A percentile compares a stretch with the other conserved stretches of the same genome.
Conservation (phyloP, 1,140 invertebrate genomes). For the Euwallacea fornicatus region DNA sequence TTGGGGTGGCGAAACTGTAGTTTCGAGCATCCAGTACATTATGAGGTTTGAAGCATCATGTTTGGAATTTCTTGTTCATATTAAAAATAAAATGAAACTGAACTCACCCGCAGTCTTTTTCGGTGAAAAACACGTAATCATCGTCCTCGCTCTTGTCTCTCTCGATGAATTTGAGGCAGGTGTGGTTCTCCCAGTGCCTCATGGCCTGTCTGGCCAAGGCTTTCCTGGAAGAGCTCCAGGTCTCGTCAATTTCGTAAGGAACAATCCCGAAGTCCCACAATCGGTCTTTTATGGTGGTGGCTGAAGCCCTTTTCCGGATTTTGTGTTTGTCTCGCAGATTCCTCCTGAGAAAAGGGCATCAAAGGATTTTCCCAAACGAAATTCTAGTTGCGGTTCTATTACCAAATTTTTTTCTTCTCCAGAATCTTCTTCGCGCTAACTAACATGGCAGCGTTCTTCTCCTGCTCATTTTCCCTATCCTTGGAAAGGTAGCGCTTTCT, state of each 20-base stretch:
- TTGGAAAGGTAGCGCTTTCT: slow-evolving; percentile 16
- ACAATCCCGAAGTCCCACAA: slow-evolving; percentile 35
- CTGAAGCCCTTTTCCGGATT: slow-evolving; percentile 28
- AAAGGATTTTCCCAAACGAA: neutral
- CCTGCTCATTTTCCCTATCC: slow-evolving; percentile 16
- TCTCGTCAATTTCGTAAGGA: slow-evolving; percentile 37
- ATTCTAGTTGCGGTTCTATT: slow-evolving; percentile 2
- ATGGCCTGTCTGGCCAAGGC: slow-evolving; percentile 36
- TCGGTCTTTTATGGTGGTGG: slow-evolving; percentile 26
- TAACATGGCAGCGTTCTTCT: slow-evolving; percentile 22
- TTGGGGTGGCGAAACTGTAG: no score
- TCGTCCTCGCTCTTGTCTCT: slow-evolving; percentile 27
- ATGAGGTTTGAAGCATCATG: no score
- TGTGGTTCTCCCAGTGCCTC: slow-evolving; percentile 40
- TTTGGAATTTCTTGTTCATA: no score
- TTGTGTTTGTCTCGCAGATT: neutral
- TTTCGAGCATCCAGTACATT: no score
- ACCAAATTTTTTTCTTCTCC: slow-evolving; percentile 36
- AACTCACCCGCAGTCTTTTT: slow-evolving; percentile 35
- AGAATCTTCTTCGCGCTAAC: slow-evolving; percentile 26
- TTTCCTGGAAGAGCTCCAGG: slow-evolving; percentile 28
- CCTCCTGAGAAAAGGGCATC: no score
- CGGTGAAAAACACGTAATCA: slow-evolving; percentile 39
- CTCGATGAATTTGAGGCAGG: slow-evolving; percentile 37
- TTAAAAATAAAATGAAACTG: no score